A percentile compares a stretch with the other conserved stretches of the same genome.
These are phyloP conservation scores for Lissocephala sabroskyi DNA, from an alignment of 2,888 invertebrate species.

Conservation along the genomic window DNA sequence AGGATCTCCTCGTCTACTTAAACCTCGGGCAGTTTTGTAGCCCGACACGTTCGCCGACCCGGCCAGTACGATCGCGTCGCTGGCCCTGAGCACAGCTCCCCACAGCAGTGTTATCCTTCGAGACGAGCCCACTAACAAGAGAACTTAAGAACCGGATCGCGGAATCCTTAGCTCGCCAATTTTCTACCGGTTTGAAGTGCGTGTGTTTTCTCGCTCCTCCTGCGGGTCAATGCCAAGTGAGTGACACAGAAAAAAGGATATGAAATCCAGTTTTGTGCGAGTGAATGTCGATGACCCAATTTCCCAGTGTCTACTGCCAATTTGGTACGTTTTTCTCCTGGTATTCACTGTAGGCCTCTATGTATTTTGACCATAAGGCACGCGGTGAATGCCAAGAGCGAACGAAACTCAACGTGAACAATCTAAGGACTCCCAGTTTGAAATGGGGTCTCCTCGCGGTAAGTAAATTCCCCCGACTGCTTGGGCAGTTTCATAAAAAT, in stretches of 20 bases:
- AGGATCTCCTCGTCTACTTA: constrained; percentile 46
- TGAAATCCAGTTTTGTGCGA: too few species aligned
- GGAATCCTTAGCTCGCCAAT: too few species aligned
- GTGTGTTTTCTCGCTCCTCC: too few species aligned
- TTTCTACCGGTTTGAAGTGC: too few species aligned
- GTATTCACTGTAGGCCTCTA: constrained; percentile 97
- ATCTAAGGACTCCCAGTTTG: too few species aligned
- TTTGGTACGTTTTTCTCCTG: constrained; percentile 81
- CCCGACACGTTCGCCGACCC: constrained; percentile 33
- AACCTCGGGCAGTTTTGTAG: constrained; percentile 53
- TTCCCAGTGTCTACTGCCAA: constrained; percentile 15
- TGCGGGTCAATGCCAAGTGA: too few species aligned
- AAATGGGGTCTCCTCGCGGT: background rate
- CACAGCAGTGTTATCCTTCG: too few species aligned
- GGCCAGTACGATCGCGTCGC: constrained; percentile 59
- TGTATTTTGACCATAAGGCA: constrained; percentile 95
- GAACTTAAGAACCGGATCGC: background rate
- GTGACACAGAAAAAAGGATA: too few species aligned
- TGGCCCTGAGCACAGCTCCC: constrained; percentile 45
- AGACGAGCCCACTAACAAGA: background rate
- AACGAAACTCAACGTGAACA: constrained; percentile 75
- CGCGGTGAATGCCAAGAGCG: constrained; percentile 99
- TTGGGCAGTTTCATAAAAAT: too few species aligned
- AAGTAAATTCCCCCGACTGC: too few species aligned
- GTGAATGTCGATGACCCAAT: too few species aligned